phyloP scores from a whole-genome alignment of 2,797 vertebrate species.

The Parauchenoglanis punctatus region DNA sequence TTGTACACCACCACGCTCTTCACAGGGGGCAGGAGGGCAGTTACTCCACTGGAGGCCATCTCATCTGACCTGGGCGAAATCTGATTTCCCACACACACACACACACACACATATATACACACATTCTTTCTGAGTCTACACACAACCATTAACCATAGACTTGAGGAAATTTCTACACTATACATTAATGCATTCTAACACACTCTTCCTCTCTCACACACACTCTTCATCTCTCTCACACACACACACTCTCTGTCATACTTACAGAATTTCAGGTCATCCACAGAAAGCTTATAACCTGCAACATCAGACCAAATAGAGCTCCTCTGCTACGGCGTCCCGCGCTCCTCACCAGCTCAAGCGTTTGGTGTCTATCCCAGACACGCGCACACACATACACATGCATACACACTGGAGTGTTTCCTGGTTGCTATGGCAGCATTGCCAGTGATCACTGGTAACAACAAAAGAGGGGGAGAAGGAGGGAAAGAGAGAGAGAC shows the following conservation, averaged over 20 bases:
- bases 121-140: neutral
- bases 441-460: slow-evolving; percentile 72
- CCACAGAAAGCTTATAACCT: slow-evolving; percentile 3
- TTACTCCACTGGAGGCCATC: slow-evolving; percentile 67
- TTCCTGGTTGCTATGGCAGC: slow-evolving; percentile 83
- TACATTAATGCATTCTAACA: neutral
- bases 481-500: slow-evolving; percentile 26
- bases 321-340: neutral
- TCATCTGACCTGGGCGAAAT: slow-evolving; percentile 42
- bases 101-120: slow-evolving; percentile 9
- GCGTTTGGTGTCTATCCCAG: slow-evolving; percentile 29
- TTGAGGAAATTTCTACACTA: neutral
- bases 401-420: slow-evolving; percentile 66
- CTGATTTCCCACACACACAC: slow-evolving; percentile 13
- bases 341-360: slow-evolving; percentile 22
- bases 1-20: slow-evolving; percentile 86
- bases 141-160: neutral
- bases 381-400: slow-evolving; percentile 26
- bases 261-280: slow-evolving; percentile 26
- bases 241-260: slow-evolving; percentile 3
- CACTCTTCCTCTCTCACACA: slow-evolving; percentile 7
- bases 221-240: slow-evolving; percentile 3
- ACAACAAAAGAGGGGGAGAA: slow-evolving; percentile 71
- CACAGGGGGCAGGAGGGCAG: slow-evolving; percentile 72
- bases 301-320: neutral